A percentile compares a stretch with the other conserved stretches of the same genome.
Conservation (phyloP, 1,140 invertebrate species). For the Chelonus insularis region DNA sequence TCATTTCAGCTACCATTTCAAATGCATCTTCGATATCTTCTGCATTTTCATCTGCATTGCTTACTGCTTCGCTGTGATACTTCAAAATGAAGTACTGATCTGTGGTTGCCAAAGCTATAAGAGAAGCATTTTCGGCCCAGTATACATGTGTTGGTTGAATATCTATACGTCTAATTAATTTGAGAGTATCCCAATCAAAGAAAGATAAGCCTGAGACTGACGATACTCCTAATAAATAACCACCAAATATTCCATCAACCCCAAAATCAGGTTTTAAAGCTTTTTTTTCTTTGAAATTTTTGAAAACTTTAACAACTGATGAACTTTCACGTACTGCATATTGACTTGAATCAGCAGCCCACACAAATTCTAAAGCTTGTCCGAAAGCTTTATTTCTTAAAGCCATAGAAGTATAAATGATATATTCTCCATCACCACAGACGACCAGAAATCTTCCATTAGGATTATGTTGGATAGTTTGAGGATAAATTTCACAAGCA, state of each 20-base stretch:
- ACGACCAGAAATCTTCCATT: slow-evolving; percentile 99
- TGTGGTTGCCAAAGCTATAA: slow-evolving; percentile 93
- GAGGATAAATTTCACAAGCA: slow-evolving; percentile 98
- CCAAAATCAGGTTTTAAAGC: slow-evolving; percentile 95
- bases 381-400: slow-evolving; percentile 98
- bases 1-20: slow-evolving; percentile 87
- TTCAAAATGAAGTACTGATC: slow-evolving; percentile 96
- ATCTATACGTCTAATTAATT: slow-evolving; percentile 92
- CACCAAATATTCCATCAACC: slow-evolving; percentile 96
- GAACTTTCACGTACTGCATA: slow-evolving; percentile 91
- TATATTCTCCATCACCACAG: slow-evolving; percentile 99
- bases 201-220: slow-evolving; percentile 92
- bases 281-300: slow-evolving; percentile 98
- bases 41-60: slow-evolving; percentile 74
- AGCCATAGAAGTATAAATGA: slow-evolving; percentile 99
- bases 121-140: slow-evolving; percentile 95
- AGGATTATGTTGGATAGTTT: slow-evolving; percentile 97
- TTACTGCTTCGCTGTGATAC: slow-evolving; percentile 80
- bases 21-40: slow-evolving; percentile 98
- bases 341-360: slow-evolving; percentile 96
- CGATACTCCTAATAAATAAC: slow-evolving; percentile 90
- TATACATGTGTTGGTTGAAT: slow-evolving; percentile 92
- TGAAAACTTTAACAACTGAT: slow-evolving; percentile 91
- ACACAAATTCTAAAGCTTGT: slow-evolving; percentile 97
- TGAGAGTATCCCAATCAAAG: slow-evolving; percentile 96